These are phyloP conservation scores for Hydriomena furcata DNA, from an alignment of 2,888 invertebrate genomes.

Conservation along the genomic window DNA sequence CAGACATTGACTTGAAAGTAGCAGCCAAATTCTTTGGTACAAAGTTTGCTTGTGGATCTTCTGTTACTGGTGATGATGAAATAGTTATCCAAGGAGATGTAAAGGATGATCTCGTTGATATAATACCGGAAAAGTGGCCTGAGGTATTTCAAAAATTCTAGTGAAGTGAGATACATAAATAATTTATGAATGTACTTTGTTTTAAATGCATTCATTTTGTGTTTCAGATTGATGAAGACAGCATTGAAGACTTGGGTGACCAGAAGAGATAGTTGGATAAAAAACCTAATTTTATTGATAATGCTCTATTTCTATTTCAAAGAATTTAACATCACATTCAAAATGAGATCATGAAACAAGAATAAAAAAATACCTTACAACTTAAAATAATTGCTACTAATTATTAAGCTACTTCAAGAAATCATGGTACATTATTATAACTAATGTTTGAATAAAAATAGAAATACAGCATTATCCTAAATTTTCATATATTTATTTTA, in stretches of 20 bases:
- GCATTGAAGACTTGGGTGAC: conserved; percentile 96
- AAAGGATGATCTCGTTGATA: conserved; percentile 98
- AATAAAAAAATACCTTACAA: too few species aligned
- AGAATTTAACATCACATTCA: too few species aligned
- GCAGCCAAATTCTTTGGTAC: conserved; percentile 99
- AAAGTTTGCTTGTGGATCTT: conserved; percentile 99
- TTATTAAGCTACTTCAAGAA: too few species aligned
- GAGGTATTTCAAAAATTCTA: conserved; percentile 83
- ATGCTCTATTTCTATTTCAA: conserved; percentile 44
- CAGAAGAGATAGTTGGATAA: conserved; percentile 89
- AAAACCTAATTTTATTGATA: conserved; percentile 32
- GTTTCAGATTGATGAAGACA: conserved; percentile 90
- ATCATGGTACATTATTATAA: neutral
- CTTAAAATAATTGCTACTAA: too few species aligned
- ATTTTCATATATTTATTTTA: conserved; percentile 45
- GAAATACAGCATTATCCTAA: conserved; percentile 50
- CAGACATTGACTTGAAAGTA: conserved; percentile 98
- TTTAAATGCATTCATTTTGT: conserved; percentile 5
- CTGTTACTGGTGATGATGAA: conserved; percentile 99
- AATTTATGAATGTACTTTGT: too few species aligned
- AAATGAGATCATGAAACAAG: too few species aligned
- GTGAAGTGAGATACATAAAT: too few species aligned
- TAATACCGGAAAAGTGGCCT: conserved; percentile 99
- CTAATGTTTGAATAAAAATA: too few species aligned
- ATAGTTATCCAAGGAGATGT: conserved; percentile 99